phyloP scores from a whole-genome alignment of 2,888 invertebrate genomes.

The Deroplatys truncata region DNA sequence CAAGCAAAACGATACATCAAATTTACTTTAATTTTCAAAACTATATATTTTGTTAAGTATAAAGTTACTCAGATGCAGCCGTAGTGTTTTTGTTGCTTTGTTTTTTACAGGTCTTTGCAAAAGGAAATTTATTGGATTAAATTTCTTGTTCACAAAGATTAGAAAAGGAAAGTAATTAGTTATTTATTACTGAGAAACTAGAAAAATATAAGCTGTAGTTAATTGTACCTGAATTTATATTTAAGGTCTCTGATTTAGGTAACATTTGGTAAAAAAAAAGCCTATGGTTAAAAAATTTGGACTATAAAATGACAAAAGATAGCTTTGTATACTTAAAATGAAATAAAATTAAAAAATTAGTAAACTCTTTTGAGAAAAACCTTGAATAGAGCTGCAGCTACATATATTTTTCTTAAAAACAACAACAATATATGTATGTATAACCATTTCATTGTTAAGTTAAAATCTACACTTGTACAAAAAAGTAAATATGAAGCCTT shows the following conservation, averaged over 20 bases:
- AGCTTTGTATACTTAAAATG: too few relatives aligned
- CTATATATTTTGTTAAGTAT: neutral
- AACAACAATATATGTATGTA: too few relatives aligned
- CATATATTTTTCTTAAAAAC: neutral
- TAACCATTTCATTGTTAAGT: too few relatives aligned
- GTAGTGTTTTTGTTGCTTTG: neutral
- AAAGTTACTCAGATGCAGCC: neutral
- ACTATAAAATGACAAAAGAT: too few relatives aligned
- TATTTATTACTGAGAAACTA: neutral
- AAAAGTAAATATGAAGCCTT: too few relatives aligned
- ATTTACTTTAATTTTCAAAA: too few relatives aligned
- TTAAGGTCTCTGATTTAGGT: neutral
- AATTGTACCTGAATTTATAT: neutral
- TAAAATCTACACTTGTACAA: too few relatives aligned
- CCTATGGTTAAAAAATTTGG: too few relatives aligned
- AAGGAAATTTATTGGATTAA: slow-evolving; percentile 31
- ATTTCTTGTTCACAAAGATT: slow-evolving; percentile 12
- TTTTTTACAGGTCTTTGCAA: slow-evolving; percentile 31
- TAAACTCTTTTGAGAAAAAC: neutral
- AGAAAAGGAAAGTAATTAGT: neutral
- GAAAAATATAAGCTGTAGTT: neutral
- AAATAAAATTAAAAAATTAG: too few relatives aligned
- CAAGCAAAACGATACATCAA: too few relatives aligned
- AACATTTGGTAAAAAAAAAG: too few relatives aligned
- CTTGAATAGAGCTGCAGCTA: neutral